Percentiles rank a stretch among this genome's conserved stretches.
These are phyloP conservation scores for Eupithecia subumbrata DNA, from an alignment of 2,888 invertebrate species.

Conservation along the genomic window DNA sequence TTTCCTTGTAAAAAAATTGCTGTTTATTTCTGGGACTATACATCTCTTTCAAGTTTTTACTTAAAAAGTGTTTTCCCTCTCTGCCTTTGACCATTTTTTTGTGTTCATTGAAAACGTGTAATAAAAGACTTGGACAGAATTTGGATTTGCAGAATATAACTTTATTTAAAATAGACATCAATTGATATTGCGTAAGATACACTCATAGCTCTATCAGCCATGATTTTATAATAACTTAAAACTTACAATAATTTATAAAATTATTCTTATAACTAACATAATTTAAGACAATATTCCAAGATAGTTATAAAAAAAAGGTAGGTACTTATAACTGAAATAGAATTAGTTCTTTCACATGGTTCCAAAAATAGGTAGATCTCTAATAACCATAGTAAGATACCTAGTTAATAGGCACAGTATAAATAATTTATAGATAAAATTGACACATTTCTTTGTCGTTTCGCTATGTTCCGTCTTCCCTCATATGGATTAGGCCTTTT, in stretches of 20 bases:
- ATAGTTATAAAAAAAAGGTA: not conserved
- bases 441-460: not conserved
- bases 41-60: not conserved
- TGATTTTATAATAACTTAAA: not conserved
- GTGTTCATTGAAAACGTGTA: not conserved
- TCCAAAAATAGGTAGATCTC: too few species aligned
- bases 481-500: not conserved
- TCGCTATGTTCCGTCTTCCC: not conserved
- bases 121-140: not conserved
- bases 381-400: too few species aligned
- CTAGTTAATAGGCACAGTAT: not conserved
- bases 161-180: slow-evolving; percentile 3
- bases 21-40: not conserved
- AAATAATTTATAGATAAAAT: not conserved
- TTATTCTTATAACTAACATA: not conserved
- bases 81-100: not conserved
- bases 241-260: not conserved
- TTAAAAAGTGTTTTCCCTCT: not conserved
- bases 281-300: not conserved
- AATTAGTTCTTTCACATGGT: not conserved
- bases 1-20: not conserved
- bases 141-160: not conserved
- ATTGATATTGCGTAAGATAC: not conserved
- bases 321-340: not conserved
- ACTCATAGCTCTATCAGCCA: not conserved